A percentile compares a stretch with the other conserved stretches of the same genome.
These are phyloP conservation scores for Ceuthmochares aereus DNA, from an alignment of 2,113 vertebrate genomes.

Conservation along the genomic window DNA sequence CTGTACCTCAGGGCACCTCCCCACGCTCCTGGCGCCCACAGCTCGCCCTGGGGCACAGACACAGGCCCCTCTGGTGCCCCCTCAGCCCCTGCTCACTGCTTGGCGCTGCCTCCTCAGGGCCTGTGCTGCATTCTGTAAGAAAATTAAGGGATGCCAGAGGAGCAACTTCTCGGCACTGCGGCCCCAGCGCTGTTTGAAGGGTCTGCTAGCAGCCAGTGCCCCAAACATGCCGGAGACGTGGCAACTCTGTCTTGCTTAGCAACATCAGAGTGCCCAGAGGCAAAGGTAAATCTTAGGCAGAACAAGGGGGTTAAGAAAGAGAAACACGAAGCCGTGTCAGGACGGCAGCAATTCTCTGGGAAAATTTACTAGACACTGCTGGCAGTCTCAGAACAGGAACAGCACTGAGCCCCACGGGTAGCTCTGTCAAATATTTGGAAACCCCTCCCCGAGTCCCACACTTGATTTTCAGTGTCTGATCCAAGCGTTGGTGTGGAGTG, in stretches of 20 bases:
- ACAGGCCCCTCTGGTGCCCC: neutral
- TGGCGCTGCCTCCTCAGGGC: neutral
- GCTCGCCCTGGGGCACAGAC: neutral
- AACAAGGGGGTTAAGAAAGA: neutral
- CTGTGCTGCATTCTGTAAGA: neutral
- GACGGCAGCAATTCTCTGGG: neutral
- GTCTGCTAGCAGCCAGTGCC: conserved; percentile 40
- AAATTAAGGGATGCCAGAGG: neutral
- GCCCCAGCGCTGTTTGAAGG: neutral
- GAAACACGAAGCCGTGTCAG: fast-evolving
- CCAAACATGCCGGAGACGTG: neutral
- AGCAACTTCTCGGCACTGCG: neutral
- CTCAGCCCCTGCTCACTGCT: neutral
- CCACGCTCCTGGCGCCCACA: neutral
- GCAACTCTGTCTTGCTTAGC: neutral
- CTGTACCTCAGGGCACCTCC: neutral
- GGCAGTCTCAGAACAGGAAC: neutral
- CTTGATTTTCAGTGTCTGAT: neutral
- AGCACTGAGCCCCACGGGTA: neutral
- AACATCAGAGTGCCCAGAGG: neutral
- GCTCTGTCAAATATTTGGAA: conserved; percentile 55
- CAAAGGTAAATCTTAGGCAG: neutral
- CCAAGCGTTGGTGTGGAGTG: neutral
- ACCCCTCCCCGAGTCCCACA: neutral
- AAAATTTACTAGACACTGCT: neutral